Percentiles rank a stretch among this genome's conserved stretches.
Evolutionary conservation across 1,140 invertebrate genomes (phyloP).

Genomic region (Zaprionus camerounensis): DNA sequence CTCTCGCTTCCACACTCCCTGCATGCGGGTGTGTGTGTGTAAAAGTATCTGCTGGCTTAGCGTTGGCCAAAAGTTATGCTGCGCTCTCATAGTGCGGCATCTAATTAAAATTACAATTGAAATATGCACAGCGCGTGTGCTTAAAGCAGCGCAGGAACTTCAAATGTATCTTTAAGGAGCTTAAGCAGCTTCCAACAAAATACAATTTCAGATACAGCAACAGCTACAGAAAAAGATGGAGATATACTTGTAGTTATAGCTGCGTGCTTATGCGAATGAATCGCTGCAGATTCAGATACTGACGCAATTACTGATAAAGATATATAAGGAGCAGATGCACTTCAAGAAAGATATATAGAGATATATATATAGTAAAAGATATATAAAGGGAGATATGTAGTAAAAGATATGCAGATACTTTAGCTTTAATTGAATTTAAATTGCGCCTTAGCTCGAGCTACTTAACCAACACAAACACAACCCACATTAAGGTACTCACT

Average conservation of each 20-base stretch:
- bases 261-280: neutral
- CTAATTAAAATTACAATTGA: slow-evolving; percentile 77
- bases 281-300: no score
- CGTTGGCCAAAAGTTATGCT: slow-evolving; percentile 56
- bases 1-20: slow-evolving; percentile 15
- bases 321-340: no score
- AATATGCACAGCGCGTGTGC: slow-evolving; percentile 48
- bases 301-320: no score
- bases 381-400: no score
- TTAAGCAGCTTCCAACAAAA: slow-evolving; percentile 16
- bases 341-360: no score
- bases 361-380: no score
- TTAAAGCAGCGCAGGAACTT: slow-evolving; percentile 35
- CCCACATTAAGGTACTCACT: slow-evolving; percentile 9
- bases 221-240: neutral
- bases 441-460: neutral
- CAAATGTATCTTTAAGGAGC: slow-evolving; percentile 43
- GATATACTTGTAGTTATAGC: neutral
- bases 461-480: neutral
- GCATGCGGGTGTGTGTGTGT: slow-evolving; percentile 9
- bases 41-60: slow-evolving; percentile 29
- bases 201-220: neutral
- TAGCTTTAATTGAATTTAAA: neutral
- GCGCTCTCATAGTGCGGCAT: slow-evolving; percentile 37
- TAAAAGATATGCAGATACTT: neutral